Evolutionary conservation across 92 coral and sea anemone species (phyloP).

Genomic region (Epizoanthus stellaris): DNA sequence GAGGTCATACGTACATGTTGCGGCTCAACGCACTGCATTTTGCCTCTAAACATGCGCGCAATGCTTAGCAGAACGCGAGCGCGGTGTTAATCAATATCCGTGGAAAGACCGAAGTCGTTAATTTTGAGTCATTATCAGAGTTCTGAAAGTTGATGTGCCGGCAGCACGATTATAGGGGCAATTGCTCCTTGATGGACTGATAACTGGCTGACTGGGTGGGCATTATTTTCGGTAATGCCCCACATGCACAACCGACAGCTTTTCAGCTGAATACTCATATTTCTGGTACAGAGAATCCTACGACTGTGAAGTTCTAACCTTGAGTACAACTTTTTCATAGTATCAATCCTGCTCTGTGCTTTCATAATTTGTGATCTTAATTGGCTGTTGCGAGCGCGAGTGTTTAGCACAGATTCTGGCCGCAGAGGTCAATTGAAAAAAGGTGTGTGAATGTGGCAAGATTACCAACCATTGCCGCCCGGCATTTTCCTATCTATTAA

Average conservation of each 20-base stretch:
- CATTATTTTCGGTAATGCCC: constrained; percentile 25
- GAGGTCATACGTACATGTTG: background rate
- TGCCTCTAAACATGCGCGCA: too few species aligned
- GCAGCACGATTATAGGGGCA: constrained; percentile 39
- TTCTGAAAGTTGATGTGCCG: constrained; percentile 42
- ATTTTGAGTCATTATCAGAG: constrained; percentile 6
- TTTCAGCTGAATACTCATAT: constrained; percentile 4
- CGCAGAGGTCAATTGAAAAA: constrained; percentile 41
- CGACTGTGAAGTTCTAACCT: background rate
- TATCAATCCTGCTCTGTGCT: background rate
- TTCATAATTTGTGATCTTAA: background rate
- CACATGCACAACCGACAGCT: constrained; percentile 18
- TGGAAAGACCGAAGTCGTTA: background rate
- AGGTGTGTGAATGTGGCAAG: background rate
- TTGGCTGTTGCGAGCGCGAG: constrained; percentile 9
- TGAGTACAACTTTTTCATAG: background rate
- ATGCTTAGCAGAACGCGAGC: too few species aligned
- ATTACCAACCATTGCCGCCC: constrained; percentile 4
- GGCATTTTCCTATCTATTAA: background rate
- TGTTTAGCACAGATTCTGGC: constrained; percentile 11
- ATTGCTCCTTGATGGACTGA: constrained; percentile 44
- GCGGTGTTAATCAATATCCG: too few species aligned
- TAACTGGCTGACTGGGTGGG: constrained; percentile 44
- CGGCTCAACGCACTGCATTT: too few species aligned
- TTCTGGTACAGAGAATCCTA: background rate